Evolutionary conservation across 2,113 vertebrate species (phyloP).

Genomic region (Hippotragus niger): DNA sequence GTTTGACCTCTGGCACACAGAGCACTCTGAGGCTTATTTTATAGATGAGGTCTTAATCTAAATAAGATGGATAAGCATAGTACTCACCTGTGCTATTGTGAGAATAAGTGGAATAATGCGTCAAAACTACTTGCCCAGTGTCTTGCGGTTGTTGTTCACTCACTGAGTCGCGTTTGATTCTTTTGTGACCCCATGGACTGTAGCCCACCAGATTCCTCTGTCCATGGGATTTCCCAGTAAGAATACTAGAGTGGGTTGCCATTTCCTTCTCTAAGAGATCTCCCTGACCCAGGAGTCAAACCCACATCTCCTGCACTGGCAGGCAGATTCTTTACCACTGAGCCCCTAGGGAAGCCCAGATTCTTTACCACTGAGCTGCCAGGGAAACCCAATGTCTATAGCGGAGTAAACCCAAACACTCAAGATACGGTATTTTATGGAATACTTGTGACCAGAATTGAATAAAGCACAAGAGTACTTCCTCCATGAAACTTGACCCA

Average conservation of each 20-base stretch:
- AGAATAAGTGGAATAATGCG: not conserved
- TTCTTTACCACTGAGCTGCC: not conserved
- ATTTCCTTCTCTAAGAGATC: not conserved
- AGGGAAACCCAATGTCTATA: not conserved
- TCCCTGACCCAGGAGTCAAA: not conserved
- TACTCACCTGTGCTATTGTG: not conserved
- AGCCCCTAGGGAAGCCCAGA: not conserved
- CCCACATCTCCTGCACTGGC: not conserved
- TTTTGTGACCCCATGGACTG: not conserved
- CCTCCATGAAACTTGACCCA: not conserved
- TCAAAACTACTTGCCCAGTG: not conserved
- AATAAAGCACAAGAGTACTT: not conserved
- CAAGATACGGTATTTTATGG: not conserved
- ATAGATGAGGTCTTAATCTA: slow-evolving; percentile 7
- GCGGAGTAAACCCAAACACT: not conserved
- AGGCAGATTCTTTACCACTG: not conserved
- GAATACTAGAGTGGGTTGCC: not conserved
- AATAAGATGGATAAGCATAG: not conserved
- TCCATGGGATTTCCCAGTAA: not conserved
- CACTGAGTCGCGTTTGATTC: not conserved
- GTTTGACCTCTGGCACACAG: not conserved
- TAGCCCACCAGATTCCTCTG: not conserved
- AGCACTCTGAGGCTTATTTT: not conserved
- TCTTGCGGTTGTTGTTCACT: not conserved
- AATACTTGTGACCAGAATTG: not conserved